phyloP scores from a whole-genome alignment of 2,113 vertebrate species.

The Passerina amoena region DNA sequence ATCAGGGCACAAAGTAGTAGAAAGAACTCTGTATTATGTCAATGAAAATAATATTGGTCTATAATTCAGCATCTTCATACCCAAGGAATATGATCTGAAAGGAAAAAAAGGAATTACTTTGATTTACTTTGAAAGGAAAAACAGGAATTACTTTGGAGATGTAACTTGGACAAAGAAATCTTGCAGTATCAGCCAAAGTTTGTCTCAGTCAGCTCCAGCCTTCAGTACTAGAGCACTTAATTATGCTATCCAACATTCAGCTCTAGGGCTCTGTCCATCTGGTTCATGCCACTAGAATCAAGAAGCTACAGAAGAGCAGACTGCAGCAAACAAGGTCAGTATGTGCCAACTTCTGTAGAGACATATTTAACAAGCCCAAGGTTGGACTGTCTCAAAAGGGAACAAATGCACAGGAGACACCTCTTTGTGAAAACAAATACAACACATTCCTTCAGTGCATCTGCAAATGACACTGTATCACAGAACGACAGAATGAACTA shows the following conservation, averaged over 20 bases:
- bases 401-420: not conserved
- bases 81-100: not conserved
- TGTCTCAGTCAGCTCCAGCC: not conserved
- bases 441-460: not conserved
- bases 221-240: conserved; percentile 3
- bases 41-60: not conserved
- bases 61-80: not conserved
- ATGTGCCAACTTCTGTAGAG: not conserved
- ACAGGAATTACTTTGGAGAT: not conserved
- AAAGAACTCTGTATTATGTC: not conserved
- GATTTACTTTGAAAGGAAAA: not conserved
- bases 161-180: not conserved
- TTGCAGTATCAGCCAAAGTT: not conserved
- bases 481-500: not conserved
- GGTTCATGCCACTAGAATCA: not conserved
- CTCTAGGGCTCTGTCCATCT: conserved; percentile 47
- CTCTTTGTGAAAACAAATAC: not conserved
- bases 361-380: not conserved
- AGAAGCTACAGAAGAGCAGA: conserved; percentile 19
- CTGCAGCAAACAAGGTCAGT: conserved; percentile 25
- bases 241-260: conserved; percentile 1
- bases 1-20: not conserved
- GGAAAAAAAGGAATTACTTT: not conserved
- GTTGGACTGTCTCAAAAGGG: not conserved
- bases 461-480: not conserved